Evolutionary conservation across 2,113 vertebrate genomes (phyloP), one percentile per base, ranked within the genome.

Genomic region (Coregonus clupeaformis): DNA sequence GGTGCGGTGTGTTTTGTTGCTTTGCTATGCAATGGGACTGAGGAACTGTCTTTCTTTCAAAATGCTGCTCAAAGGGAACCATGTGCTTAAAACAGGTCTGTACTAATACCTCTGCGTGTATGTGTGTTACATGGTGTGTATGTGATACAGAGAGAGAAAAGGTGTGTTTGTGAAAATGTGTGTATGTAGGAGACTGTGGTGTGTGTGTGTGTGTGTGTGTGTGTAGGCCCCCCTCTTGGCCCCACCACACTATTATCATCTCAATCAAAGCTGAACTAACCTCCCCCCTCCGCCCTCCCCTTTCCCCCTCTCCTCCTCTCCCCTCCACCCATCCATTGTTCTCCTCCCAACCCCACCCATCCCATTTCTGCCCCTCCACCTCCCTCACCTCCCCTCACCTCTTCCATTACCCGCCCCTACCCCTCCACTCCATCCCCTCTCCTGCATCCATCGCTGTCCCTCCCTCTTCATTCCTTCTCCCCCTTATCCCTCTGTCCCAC

Each of bases 31-130:
- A 77, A 57, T 79, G 68, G 75, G 81, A 92, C 91, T 93, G 89
- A 92, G 90, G 81, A 86, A 86, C 82, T 93, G 73, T 94, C 86
- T 92, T 87, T 92, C 77, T 92, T 82, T 88, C 81, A 88, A 91
- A 92, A 87, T 92, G 93, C 93, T 93, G 93, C 93, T 90, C 69
- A 87, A 88, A 92, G 93, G 92, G 89, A 93, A 92, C 84, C 91
- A 91, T 82, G 88, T 91, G 86, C 91, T 92, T 90, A 90, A 82
- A 81, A 91, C 91, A 94, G 93, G 93, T 94, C 89, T 94, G 93
- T 94, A 94, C 82, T 42, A 83, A 73, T 20, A 18, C 29, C 29
- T 18, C 64, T 84, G 76, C 6, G 11, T 52, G 36, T 36, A 36
- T 36, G 32, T 36, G 32, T 81, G 73, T 29, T 62, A 25, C 32